phyloP scores from a whole-genome alignment of 2,888 invertebrate genomes.

The Anthoptus insignis region DNA sequence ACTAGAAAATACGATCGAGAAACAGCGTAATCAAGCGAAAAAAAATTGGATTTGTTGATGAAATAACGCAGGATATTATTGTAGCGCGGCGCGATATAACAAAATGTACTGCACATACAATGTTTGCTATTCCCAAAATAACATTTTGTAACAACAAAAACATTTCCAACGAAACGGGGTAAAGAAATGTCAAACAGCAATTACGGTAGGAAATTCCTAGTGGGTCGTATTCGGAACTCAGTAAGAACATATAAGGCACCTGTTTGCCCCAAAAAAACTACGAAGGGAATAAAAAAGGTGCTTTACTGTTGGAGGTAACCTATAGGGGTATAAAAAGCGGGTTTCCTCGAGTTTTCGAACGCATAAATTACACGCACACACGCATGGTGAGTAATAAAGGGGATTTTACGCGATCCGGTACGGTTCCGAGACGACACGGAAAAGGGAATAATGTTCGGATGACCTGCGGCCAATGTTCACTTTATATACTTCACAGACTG shows the following conservation, averaged over 20 bases:
- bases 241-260: conserved; percentile 36
- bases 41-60: conserved; percentile 8
- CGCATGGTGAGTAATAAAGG: conserved; percentile 64
- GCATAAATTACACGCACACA: conserved; percentile 67
- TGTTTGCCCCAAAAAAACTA: conserved; percentile 37
- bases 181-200: conserved; percentile 38
- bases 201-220: conserved; percentile 31
- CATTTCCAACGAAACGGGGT: conserved; percentile 22
- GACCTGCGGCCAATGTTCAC: conserved; percentile 42
- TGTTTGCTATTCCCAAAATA: conserved; percentile 20
- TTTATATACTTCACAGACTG: too few species aligned
- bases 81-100: neutral
- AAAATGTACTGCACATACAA: conserved; percentile 1
- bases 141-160: conserved; percentile 23
- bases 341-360: conserved; percentile 56
- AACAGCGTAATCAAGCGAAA: too few species aligned
- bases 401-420: conserved; percentile 71
- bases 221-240: conserved; percentile 29
- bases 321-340: conserved; percentile 48
- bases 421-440: conserved; percentile 60
- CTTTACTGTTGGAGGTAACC: conserved; percentile 33
- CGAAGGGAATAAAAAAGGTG: conserved; percentile 30
- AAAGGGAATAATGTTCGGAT: conserved; percentile 63
- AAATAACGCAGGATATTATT: conserved; percentile 12
- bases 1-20: too few species aligned